phyloP scores from a whole-genome alignment of 2,113 vertebrate species.

The Tetrao urogallus region DNA sequence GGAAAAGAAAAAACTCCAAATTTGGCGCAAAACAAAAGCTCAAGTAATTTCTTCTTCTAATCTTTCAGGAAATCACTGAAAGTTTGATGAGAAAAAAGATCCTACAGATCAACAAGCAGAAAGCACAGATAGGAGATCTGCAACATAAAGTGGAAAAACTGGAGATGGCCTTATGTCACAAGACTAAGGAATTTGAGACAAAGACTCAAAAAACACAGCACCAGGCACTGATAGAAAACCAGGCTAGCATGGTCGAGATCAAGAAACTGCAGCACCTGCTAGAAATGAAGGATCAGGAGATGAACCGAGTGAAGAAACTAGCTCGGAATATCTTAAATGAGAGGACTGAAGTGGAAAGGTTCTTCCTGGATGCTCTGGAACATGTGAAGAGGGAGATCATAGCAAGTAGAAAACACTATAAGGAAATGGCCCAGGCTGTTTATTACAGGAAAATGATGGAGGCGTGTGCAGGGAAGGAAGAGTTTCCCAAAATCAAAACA shows the following conservation, averaged over 20 bases:
- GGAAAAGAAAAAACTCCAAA: neutral
- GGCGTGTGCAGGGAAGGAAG: conserved; percentile 77
- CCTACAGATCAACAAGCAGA: conserved; percentile 77
- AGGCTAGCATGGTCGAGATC: conserved; percentile 76
- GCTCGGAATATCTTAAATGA: conserved; percentile 81
- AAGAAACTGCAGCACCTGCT: conserved; percentile 83
- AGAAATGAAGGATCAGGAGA: conserved; percentile 82
- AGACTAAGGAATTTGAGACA: conserved; percentile 67
- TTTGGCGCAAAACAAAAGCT: neutral
- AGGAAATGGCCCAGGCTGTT: conserved; percentile 78
- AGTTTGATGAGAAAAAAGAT: conserved; percentile 79
- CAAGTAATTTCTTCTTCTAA: neutral
- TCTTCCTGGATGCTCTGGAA: conserved; percentile 85
- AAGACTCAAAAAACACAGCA: conserved; percentile 59
- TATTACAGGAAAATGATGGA: conserved; percentile 80
- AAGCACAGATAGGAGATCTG: conserved; percentile 73
- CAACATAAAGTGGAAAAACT: conserved; percentile 75
- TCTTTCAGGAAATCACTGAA: conserved; percentile 80
- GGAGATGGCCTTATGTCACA: conserved; percentile 71
- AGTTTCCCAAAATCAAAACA: conserved; percentile 84
- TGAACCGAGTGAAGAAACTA: conserved; percentile 81
- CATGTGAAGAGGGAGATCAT: conserved; percentile 84
- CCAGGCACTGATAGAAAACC: conserved; percentile 49
- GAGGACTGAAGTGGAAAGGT: conserved; percentile 84
- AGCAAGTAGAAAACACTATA: conserved; percentile 78